Evolutionary conservation across 2,888 invertebrate species (phyloP), one percentile per base, ranked within the genome.

Genomic region (Odontothrips loti): DNA sequence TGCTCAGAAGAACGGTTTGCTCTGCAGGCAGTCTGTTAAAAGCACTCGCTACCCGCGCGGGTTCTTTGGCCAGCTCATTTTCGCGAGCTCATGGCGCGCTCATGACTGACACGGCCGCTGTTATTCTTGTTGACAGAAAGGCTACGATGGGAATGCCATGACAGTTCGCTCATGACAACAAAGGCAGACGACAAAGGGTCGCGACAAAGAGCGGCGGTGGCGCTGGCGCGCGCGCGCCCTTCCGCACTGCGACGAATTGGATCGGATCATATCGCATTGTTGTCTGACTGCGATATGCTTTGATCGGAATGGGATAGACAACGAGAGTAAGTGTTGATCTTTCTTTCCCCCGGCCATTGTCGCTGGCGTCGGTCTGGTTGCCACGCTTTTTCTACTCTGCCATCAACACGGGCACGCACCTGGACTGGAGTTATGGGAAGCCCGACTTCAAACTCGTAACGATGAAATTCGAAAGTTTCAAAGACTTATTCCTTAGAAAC

Each of bases 261-360:
- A 23, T 75, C 68, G 23, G n/a, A 75, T 75, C 68, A 75, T 75
- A 75, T 75, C 68, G n/a, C 27, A 75, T 75, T 75, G 68, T 75
- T 58, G 58, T 58, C 58, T n/a, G 68, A 75, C 68, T 75, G 68
- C 58, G 58, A 58, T 27, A 75, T 75, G 68, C 68, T 75, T 75
- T 75, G 68, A 75, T 75, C 68, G 68, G 23, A 75, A 75, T 75
- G 68, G 68, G 68, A 75, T 27, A 75, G 68, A 75, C 68, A 75
- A 75, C 68, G 27, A 75, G 68, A 75, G 68, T 75, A 75, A 27
- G 68, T 75, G 68, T 75, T 75, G 68, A 75, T 75, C 68, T 75
- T 75, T 75, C 68, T 75, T 75, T 75, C 68, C 12, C 68, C 34
- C 68, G 12, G 68, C 68, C 27, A 75, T 75, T 75, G 68, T 75